Evolutionary conservation across 2,113 vertebrate genomes (phyloP), one percentile per base, ranked within the genome.

Genomic region (Sardina pilchardus): DNA sequence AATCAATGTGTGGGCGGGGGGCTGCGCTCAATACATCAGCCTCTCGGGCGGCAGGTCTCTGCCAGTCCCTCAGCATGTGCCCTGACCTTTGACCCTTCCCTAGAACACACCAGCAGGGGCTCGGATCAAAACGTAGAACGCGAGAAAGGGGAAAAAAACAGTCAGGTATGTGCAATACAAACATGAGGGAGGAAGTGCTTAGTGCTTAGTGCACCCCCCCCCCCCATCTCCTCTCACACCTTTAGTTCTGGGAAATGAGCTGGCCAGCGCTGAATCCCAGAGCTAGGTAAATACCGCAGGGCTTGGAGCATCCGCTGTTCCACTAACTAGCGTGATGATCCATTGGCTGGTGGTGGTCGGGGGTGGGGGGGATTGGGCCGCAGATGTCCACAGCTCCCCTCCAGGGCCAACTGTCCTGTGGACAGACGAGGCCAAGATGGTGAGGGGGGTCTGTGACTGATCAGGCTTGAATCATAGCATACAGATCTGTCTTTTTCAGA

Each of bases 161-260:
- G 34, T 36, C 30, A 78, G 71, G 71, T 78, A 78, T 78, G 71
- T 78, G 71, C 16, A 78, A 78, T 78, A 34, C 71, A 78, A 78
- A 71, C 63, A 71, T 9, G 63, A 71, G 26, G 14, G 63, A 71
- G 63, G 26, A 71, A 71, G 5, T 78, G 71, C 71, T 39, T 34
- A 71, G 5, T 78, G 71, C 71, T 39, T 34, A 30, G 9, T 34
- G 16, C 30, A 30, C 71, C 71, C 34, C 2, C 12, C 34, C 10
- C 71, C 14, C 34, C 14, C 30, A 10, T 26, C 26, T 26, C 26
- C 30, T 16, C 30, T 78, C 34, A 78, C 71, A 78, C 71, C 26
- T 78, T 78, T 17, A 78, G 12, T 78, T 78, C 30, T 36, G 26
- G 71, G 71, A 78, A 78, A 78, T 78, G 34, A 39, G 71, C 30